phyloP scores from a whole-genome alignment of 2,797 vertebrate genomes.

The Sarcophilus harrisii region DNA sequence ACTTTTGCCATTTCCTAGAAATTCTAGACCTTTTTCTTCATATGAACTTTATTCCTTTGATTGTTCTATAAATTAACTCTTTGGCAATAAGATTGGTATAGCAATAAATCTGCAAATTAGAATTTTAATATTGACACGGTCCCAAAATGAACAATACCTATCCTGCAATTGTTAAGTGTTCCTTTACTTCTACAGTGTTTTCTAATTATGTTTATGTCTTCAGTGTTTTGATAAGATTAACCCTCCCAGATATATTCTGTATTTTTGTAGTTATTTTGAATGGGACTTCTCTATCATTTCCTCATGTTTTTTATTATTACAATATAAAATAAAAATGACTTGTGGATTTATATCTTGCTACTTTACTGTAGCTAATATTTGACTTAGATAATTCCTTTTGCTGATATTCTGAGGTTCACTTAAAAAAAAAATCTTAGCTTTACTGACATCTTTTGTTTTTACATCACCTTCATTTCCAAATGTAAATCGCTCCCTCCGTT shows the following conservation, averaged over 20 bases:
- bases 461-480: constrained; percentile 8
- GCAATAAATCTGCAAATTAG: not conserved
- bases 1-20: not conserved
- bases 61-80: not conserved
- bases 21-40: not conserved
- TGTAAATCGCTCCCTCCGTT: constrained; percentile 1
- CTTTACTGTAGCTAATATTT: not conserved
- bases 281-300: not conserved
- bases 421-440: not conserved
- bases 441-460: constrained; percentile 8
- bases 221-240: not conserved
- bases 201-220: not conserved
- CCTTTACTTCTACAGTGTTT: not conserved
- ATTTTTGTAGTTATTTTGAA: not conserved
- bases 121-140: not conserved
- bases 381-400: not conserved
- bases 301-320: not conserved
- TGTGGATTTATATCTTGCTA: not conserved
- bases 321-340: not conserved
- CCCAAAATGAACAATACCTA: not conserved
- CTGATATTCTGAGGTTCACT: not conserved
- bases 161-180: not conserved
- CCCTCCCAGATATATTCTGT: not conserved
- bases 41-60: not conserved
- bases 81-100: not conserved